Base-by-base conservation (phyloP, 2,888 invertebrate genomes). In the Drosophila emarginata region DNA sequence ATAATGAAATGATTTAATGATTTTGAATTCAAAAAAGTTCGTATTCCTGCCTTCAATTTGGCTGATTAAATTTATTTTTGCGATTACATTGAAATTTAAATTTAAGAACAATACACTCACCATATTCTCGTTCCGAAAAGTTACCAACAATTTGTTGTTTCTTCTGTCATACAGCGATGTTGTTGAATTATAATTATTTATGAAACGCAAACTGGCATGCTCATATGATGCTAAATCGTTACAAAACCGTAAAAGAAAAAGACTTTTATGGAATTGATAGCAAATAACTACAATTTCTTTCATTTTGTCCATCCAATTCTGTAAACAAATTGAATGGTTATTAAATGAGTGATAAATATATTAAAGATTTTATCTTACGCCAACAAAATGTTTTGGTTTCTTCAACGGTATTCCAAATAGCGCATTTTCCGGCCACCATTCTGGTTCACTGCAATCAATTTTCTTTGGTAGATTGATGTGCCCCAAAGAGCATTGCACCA, bases 41-140 rank as follows among this genome's bases (percentile, higher is more conserved):
- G n/a, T n/a, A n/a, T n/a, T n/a, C n/a, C n/a, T n/a, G n/a, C n/a
- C n/a, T 28, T 6, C 5, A 7, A 28, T 1, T 28, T 28, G 5
- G 4, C 28, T 3, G 28, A 28, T 28, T 4, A 7, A 28, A 6
- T n/a, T n/a, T 1, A 28, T 32, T 32, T 32, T 9, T 32, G 1
- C 1, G 26, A 26, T 32, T 32, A 9, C 32, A 9, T 2, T 3
- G 3, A 26, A 4, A 0, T 4, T 14, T 4, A 40, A 2, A 0
- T 40, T 40, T 23, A n/a, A 50, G 9, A 21, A 11, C n/a, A 28
- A 32, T n/a, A 15, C 14, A 26, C 67, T 67, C 51, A 94, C 94
- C 92, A 95, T 93, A 88, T 95, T 95, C 88, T 95, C 95, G 92
- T 95, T 95, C 57, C 95, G 93, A 91, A 96, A 95, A 72, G 96